Percentiles rank a stretch among this genome's conserved stretches.
Conservation (phyloP, 2,797 vertebrate species). For the Gobio occitaniae region DNA sequence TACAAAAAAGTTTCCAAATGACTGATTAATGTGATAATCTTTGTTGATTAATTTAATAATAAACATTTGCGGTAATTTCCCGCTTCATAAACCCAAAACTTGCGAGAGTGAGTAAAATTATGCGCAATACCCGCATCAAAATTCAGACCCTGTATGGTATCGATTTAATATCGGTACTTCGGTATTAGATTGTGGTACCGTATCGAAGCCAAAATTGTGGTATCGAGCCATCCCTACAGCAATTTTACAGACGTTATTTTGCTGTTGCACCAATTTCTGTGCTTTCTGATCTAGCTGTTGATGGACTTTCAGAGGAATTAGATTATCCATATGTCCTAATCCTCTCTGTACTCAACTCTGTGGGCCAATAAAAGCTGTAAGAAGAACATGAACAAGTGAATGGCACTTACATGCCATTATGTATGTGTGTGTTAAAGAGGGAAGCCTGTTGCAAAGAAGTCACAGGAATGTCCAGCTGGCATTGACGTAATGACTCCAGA, state of each 20-base stretch:
- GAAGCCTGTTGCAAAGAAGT: not conserved
- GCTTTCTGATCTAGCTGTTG: not conserved
- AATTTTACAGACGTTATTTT: not conserved
- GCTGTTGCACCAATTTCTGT: not conserved
- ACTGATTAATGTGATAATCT: too few species aligned
- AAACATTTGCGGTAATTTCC: too few species aligned
- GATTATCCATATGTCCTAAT: not conserved
- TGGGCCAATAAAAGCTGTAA: not conserved
- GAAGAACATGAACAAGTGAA: not conserved
- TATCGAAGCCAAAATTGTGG: too few species aligned
- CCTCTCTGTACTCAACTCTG: not conserved
- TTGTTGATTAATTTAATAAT: too few species aligned
- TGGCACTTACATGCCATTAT: not conserved
- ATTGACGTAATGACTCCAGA: not conserved
- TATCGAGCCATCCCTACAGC: too few species aligned
- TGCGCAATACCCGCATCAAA: too few species aligned
- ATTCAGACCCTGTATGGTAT: too few species aligned
- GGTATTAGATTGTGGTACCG: too few species aligned
- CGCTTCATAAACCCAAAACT: too few species aligned
- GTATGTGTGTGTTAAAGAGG: not conserved
- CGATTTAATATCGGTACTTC: too few species aligned
- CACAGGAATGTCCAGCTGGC: constrained; percentile 7
- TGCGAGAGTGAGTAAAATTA: too few species aligned
- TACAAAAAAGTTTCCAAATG: too few species aligned
- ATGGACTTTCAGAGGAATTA: not conserved